Evolutionary conservation across 2,888 invertebrate species (phyloP), one percentile per base, ranked within the genome.

Genomic region (Agelastica alni): DNA sequence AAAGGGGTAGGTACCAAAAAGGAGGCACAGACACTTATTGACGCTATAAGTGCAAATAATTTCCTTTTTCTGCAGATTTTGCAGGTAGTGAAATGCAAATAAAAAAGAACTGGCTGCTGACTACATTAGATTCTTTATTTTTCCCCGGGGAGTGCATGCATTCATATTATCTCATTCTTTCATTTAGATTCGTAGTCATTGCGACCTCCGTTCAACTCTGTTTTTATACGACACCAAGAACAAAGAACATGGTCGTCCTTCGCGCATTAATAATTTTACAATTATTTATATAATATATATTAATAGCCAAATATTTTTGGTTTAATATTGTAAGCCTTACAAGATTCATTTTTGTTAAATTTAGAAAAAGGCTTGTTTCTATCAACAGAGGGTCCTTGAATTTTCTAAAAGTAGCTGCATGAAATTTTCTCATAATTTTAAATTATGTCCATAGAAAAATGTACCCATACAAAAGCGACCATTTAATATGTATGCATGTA

Each of bases 111-210:
- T 58, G 62, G 62, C 60, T 60, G 62, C 60, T 65, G 63, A 65
- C 65, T 65, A 61, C 65, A 68, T 65, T 65, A 69, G 66, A 68
- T 70, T 70, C 69, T 69, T 69, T 71, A 71, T 71, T 67, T 66
- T 66, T 65, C 69, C 62, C 59, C 43, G 45, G 45, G 71, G 68
- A 66, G 60, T 62, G 56, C 67, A 67, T 72, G 71, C 68, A 71
- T 70, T 70, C 69, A 69, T 68, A 71, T 70, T 68, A 70, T 70
- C 69, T 65, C 63, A 65, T 65, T 65, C 66, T 68, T 67, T 70
- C 66, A 68, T 67, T 68, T 68, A 61, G 62, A 59, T 58, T 57
- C 61, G 18, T 52, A 52, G 59, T 60, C 51, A 59, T 54, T 56
- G 58, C 57, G 47, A 58, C 51, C 43, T 41, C 51, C 13, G 12